A percentile compares a stretch with the other conserved stretches of the same genome.
Evolutionary conservation across 2,888 invertebrate genomes (phyloP).

Genomic region (Polydrusus cervinus): DNA sequence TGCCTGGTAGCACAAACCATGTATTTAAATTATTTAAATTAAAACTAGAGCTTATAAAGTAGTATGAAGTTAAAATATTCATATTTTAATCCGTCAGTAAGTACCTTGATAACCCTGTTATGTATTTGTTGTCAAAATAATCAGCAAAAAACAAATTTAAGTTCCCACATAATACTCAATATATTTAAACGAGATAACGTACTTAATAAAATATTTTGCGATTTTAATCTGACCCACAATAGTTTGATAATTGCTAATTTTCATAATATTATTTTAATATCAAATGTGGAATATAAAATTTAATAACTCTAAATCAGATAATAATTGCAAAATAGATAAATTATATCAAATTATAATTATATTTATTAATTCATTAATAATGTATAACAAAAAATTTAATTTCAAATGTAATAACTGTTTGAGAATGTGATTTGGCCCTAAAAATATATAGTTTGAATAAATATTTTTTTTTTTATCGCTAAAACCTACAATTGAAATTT

Average conservation of each 20-base stretch:
- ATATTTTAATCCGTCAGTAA: neutral
- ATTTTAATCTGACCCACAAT: slow-evolving; percentile 26
- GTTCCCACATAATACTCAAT: slow-evolving; percentile 33
- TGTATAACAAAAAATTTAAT: neutral
- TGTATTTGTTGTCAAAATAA: neutral
- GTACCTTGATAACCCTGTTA: neutral
- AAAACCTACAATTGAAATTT: too few species aligned
- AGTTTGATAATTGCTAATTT: slow-evolving; percentile 6
- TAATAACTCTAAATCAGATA: neutral
- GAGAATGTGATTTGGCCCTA: too few species aligned
- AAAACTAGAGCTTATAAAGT: neutral
- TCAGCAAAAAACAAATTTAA: slow-evolving; percentile 7
- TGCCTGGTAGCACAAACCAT: neutral
- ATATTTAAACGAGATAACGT: slow-evolving; percentile 39
- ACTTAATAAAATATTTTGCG: slow-evolving; percentile 31
- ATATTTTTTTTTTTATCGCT: too few species aligned
- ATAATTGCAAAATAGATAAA: slow-evolving; percentile 5
- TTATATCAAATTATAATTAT: neutral
- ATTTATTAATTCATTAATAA: neutral
- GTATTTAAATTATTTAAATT: neutral
- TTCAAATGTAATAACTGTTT: too few species aligned
- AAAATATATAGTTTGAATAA: too few species aligned
- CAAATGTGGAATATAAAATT: neutral
- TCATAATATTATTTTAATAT: slow-evolving; percentile 3
- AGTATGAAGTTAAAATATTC: neutral